Conservation (phyloP, 2,113 vertebrate species). For the Notothenia rossii region DNA sequence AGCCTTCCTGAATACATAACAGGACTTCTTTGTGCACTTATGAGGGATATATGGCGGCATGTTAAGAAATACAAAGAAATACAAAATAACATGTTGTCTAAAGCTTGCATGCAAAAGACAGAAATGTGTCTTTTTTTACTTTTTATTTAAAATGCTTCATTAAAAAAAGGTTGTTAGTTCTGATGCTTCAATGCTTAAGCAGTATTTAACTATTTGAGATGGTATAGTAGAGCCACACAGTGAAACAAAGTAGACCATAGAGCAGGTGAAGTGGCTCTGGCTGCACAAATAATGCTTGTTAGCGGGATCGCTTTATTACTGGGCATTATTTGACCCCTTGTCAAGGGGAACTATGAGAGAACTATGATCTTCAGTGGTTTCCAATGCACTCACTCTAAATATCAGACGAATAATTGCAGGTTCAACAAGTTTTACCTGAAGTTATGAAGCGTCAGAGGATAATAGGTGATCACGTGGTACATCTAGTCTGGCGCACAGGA, state of each 20-base stretch:
- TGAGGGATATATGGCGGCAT: not conserved
- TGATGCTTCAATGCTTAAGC: too few relatives aligned
- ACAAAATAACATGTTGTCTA: too few relatives aligned
- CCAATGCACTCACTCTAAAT: not conserved
- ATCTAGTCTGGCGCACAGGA: slow-evolving; percentile 16
- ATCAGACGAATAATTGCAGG: not conserved
- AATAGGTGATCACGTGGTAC: slow-evolving; percentile 9
- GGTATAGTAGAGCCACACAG: too few relatives aligned
- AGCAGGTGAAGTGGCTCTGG: not conserved
- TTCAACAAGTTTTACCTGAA: slow-evolving; percentile 3
- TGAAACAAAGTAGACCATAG: not conserved
- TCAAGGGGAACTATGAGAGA: too few relatives aligned
- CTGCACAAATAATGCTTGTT: not conserved
- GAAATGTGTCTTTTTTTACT: too few relatives aligned
- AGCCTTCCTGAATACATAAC: not conserved
- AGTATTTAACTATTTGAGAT: too few relatives aligned
- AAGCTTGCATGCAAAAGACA: too few relatives aligned
- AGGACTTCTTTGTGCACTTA: not conserved
- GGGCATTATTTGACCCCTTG: too few relatives aligned
- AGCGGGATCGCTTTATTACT: not conserved
- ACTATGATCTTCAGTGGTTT: not conserved
- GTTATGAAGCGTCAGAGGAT: slow-evolving; percentile 24
- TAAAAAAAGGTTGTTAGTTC: too few relatives aligned
- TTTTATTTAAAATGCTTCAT: too few relatives aligned
- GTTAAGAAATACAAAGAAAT: too few relatives aligned